A percentile compares a stretch with the other conserved stretches of the same genome.
Conservation (phyloP, 1,140 invertebrate genomes). For the Panagrolaimus sp. region DNA sequence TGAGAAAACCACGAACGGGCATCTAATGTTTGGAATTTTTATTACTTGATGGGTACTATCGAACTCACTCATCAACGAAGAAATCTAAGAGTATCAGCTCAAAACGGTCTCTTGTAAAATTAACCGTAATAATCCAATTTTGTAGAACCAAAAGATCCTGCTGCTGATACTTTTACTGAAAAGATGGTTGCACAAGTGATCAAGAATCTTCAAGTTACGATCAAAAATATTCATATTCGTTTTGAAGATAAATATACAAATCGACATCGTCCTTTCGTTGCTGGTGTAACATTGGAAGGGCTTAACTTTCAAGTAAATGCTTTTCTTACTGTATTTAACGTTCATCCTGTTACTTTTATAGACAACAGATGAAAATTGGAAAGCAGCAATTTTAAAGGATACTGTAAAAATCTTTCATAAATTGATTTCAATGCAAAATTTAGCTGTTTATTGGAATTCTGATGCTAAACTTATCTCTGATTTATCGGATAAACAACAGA, state of each 20-base stretch:
- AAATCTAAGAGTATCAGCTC: too few species aligned
- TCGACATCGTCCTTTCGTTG: slow-evolving; percentile 75
- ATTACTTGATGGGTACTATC: too few species aligned
- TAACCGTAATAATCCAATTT: too few species aligned
- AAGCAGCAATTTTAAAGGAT: slow-evolving; percentile 72
- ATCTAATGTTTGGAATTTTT: too few species aligned
- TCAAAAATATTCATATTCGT: slow-evolving; percentile 85
- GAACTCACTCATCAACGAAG: too few species aligned
- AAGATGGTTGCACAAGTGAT: slow-evolving; percentile 90
- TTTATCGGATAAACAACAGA: slow-evolving; percentile 39
- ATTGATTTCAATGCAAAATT: slow-evolving; percentile 71
- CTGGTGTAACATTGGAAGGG: slow-evolving; percentile 75
- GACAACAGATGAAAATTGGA: slow-evolving; percentile 78
- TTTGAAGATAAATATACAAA: slow-evolving; percentile 84
- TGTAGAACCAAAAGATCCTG: slow-evolving; percentile 50
- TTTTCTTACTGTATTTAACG: slow-evolving; percentile 7
- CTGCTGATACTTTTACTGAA: slow-evolving; percentile 85
- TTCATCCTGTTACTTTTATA: slow-evolving; percentile 57
- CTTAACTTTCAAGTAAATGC: slow-evolving; percentile 61
- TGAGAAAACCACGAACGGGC: too few species aligned
- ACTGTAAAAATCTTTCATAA: slow-evolving; percentile 60
- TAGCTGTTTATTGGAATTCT: slow-evolving; percentile 85
- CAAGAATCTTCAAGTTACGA: slow-evolving; percentile 90
- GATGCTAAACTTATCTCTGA: slow-evolving; percentile 63
- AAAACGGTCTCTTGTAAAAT: too few species aligned